A percentile compares a stretch with the other conserved stretches of the same genome.
Evolutionary conservation across 1,140 invertebrate species (phyloP).

Genomic region (Mactra quadrangularis): DNA sequence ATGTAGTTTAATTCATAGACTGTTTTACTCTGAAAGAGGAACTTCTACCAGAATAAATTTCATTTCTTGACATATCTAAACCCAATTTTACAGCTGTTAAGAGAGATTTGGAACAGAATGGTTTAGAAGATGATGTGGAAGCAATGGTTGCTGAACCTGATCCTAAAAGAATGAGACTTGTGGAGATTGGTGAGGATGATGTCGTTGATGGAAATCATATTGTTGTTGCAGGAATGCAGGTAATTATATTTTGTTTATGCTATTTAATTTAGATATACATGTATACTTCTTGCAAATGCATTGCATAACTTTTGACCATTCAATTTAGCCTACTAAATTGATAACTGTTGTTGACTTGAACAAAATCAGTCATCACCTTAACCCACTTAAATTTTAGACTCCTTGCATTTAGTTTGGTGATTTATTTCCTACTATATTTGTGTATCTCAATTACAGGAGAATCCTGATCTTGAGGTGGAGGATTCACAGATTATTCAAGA

Average conservation of each 20-base stretch:
- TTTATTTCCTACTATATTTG: no score
- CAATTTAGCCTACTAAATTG: no score
- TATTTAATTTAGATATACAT: background rate
- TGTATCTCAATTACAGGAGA: slow-evolving; percentile 35
- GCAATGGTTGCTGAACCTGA: slow-evolving; percentile 50
- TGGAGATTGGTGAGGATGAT: slow-evolving; percentile 66
- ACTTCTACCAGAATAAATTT: no score
- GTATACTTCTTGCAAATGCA: no score
- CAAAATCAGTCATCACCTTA: no score
- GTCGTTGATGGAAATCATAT: slow-evolving; percentile 65
- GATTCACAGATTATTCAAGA: slow-evolving; percentile 44
- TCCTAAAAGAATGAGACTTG: slow-evolving; percentile 57
- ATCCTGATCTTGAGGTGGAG: slow-evolving; percentile 5
- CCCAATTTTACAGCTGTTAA: slow-evolving; percentile 69
- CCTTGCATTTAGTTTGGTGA: no score
- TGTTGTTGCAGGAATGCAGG: slow-evolving; percentile 38
- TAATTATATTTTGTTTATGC: background rate
- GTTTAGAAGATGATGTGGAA: slow-evolving; percentile 61
- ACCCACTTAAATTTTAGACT: no score
- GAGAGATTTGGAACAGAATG: slow-evolving; percentile 63
- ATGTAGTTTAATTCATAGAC: no score
- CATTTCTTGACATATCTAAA: no score
- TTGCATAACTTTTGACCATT: no score
- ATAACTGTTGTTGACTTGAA: no score
- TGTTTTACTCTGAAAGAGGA: no score